Evolutionary conservation across 2,797 vertebrate genomes (phyloP).

Genomic region (Diglossa cyanea): DNA sequence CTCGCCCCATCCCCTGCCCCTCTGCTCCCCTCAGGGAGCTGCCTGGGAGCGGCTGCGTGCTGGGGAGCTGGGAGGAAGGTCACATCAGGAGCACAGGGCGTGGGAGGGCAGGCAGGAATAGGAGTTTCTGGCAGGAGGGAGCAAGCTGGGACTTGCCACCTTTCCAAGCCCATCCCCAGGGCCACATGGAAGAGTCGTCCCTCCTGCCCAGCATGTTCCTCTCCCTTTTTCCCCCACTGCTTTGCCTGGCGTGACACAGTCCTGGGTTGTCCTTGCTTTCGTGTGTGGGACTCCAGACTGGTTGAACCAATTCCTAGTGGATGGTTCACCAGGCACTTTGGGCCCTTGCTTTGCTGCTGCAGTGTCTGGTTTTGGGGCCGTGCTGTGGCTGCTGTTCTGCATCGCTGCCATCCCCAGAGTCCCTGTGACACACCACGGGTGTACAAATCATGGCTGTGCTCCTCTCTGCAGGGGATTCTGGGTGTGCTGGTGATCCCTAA

Average conservation of each 20-base stretch:
- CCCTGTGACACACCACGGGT: accelerated
- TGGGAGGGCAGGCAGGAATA: background rate
- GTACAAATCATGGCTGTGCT: accelerated
- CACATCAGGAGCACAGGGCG: accelerated
- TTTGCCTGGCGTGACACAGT: background rate
- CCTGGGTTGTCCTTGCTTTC: background rate
- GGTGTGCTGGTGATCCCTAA: background rate
- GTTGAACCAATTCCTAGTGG: background rate
- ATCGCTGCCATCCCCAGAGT: accelerated
- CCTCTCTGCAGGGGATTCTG: background rate
- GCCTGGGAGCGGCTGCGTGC: accelerated
- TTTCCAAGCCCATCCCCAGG: background rate
- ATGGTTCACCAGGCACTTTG: background rate
- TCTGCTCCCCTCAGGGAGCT: accelerated
- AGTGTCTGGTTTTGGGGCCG: background rate
- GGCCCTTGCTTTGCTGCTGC: background rate
- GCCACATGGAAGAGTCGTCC: background rate
- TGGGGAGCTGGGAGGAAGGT: background rate
- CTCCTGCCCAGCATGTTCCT: background rate
- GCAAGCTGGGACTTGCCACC: background rate
- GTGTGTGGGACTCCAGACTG: background rate
- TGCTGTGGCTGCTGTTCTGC: background rate
- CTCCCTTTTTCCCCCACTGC: background rate
- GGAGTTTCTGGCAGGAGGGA: background rate
- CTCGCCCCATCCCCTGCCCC: background rate